Base-by-base conservation (phyloP, 2,888 invertebrate genomes). In the Hypena proboscidalis region DNA sequence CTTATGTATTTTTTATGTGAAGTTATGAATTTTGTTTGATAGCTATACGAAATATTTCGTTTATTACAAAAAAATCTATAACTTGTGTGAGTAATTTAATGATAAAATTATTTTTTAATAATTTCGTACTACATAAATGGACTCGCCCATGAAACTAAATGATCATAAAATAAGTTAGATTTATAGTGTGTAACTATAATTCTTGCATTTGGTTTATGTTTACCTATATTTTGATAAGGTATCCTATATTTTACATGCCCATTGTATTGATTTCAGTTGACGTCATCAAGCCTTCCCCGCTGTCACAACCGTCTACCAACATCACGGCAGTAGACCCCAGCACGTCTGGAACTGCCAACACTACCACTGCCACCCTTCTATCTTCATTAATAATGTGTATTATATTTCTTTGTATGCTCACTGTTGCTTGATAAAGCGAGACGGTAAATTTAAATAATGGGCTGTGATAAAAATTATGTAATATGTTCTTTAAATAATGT, bases 401-500 rank as follows among this genome's bases (percentile, higher is more conserved):
- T 42, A 47, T 72, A 50, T 51, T 70, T 20, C 63, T 74, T 58
- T 71, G 64, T 60, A 61, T 77, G 58, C 60, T 79, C 38, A 65
- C 61, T 46, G 53, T 76, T 60, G 80, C 83, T 81, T 85, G 80
- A 79, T 80, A 76, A 65, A 49, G 56, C 52, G 55, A 46, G 55
- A 62, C 58, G 35, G 64, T 58, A 58, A 67, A 66, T 73, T 67
- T 74, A 70, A 80, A 76, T 70, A 85, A 81, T 82, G 78, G 84
- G 85, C 89, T 89, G 89, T 89, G 89, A 89, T 89, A 86, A 74
- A 76, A 71, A 31, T 35, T 64, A 57, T 64, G 26, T 64, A 59
- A 43, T 32, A 72, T 30, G 43, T 56, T 64, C 66, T 44, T 9
- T 36, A 31, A 21, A 37, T 32, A 31, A 32, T 15, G 32, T 15